A percentile compares a stretch with the other conserved stretches of the same genome.
phyloP scores from a whole-genome alignment of 2,888 invertebrate species.

The Agrochola lota region DNA sequence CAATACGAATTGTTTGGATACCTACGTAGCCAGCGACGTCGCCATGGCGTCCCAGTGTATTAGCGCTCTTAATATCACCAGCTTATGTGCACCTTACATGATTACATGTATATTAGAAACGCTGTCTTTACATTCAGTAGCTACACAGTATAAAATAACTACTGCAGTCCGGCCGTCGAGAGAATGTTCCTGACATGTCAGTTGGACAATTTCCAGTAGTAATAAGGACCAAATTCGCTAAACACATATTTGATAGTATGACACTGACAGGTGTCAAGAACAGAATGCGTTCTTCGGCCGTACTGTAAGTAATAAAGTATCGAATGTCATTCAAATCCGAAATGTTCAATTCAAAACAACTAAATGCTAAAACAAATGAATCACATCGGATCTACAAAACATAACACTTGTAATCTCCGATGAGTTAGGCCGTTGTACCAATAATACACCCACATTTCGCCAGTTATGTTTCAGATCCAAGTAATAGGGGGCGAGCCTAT shows the following conservation, averaged over 20 bases:
- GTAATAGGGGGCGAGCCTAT: no score
- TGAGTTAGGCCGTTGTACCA: no score
- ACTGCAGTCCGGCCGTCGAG: background rate
- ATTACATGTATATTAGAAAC: background rate
- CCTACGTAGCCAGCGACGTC: no score
- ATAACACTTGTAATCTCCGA: background rate
- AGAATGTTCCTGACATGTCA: no score
- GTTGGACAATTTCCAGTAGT: no score
- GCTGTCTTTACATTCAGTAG: background rate
- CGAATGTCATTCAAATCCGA: conserved; percentile 19
- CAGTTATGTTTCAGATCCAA: background rate
- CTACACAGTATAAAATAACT: conserved; percentile 9
- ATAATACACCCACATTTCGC: background rate
- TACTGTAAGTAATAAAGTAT: background rate
- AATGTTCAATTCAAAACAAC: conserved; percentile 9
- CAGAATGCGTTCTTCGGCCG: no score
- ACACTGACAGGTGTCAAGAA: no score
- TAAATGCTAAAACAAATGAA: conserved; percentile 32
- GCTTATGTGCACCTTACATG: background rate
- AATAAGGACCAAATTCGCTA: no score
- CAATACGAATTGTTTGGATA: no score
- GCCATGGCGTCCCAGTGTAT: no score
- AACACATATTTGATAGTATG: no score
- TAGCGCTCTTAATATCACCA: background rate
- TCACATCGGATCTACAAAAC: conserved; percentile 42